phyloP scores from a whole-genome alignment of 2,888 invertebrate genomes.

The Scaptodrosophila latifasciaeformis region DNA sequence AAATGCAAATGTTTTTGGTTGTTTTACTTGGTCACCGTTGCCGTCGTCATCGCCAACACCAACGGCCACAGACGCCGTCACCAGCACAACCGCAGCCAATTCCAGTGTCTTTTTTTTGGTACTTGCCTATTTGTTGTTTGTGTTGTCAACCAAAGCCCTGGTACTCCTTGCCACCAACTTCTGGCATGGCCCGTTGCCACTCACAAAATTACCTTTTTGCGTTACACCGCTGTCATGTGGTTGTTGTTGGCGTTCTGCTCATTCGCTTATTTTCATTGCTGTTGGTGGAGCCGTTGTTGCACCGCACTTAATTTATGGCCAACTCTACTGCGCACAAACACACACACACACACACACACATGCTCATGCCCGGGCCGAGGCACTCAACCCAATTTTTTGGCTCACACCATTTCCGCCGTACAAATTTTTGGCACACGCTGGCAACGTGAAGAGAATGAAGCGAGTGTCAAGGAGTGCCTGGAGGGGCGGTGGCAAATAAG shows the following conservation, averaged over 20 bases:
- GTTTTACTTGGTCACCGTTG: conserved; percentile 31
- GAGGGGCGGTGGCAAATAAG: no score
- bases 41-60: neutral
- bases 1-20: conserved; percentile 37
- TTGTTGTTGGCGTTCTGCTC: conserved; percentile 17
- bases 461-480: no score
- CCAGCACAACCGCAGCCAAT: conserved; percentile 23
- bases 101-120: conserved; percentile 15
- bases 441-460: conserved; percentile 25
- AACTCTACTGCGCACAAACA: conserved; percentile 10
- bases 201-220: conserved; percentile 59
- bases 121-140: conserved; percentile 31
- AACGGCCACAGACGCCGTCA: conserved; percentile 15
- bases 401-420: no score
- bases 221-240: conserved; percentile 63
- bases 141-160: conserved; percentile 12
- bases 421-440: conserved; percentile 57
- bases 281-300: conserved; percentile 28
- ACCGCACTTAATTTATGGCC: conserved; percentile 61
- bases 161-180: neutral
- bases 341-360: conserved; percentile 6
- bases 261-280: conserved; percentile 1
- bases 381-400: no score
- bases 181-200: conserved; percentile 39
- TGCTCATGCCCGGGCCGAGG: neutral